A percentile compares a stretch with the other conserved stretches of the same genome.
These are phyloP conservation scores for Meiosimyza platycephala DNA, from an alignment of 2,888 invertebrate species.

Conservation along the genomic window DNA sequence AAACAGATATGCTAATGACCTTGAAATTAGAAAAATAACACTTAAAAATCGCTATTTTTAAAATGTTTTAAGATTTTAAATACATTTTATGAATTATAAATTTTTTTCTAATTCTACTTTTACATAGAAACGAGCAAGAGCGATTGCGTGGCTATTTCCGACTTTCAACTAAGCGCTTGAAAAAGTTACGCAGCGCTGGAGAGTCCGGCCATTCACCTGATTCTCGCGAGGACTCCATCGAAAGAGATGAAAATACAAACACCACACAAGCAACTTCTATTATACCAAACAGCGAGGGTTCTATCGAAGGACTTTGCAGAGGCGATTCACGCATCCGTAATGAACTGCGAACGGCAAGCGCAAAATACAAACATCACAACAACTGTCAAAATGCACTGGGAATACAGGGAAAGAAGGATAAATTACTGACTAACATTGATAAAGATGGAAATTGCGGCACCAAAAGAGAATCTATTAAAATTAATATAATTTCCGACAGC, in stretches of 20 bases:
- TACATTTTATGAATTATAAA: no score
- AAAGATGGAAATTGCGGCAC: conserved; percentile 16
- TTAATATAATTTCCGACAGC: conserved; percentile 43
- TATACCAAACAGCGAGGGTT: conserved; percentile 46
- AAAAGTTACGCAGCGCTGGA: conserved; percentile 61
- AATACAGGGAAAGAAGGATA: conserved; percentile 29
- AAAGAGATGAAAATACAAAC: conserved; percentile 61
- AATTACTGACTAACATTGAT: conserved; percentile 8
- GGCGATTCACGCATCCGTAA: conserved; percentile 2
- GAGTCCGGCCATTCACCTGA: conserved; percentile 50
- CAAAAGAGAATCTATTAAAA: conserved; percentile 40
- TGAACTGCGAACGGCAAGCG: not conserved
- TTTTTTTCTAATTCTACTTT: not conserved
- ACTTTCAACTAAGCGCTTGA: conserved; percentile 67
- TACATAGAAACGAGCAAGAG: conserved; percentile 71
- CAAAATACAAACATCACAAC: conserved; percentile 29
- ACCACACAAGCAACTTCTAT: conserved; percentile 60
- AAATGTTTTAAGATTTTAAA: no score
- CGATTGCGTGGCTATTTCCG: conserved; percentile 72
- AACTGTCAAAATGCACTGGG: conserved; percentile 1
- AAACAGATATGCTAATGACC: no score
- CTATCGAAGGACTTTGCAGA: not conserved
- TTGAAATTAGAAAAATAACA: no score
- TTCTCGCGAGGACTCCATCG: conserved; percentile 63
- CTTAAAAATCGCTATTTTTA: not conserved